Percentiles rank a stretch among this genome's conserved stretches.
These are phyloP conservation scores for Opisthocomus hoazin DNA, from an alignment of 2,113 vertebrate genomes.

Conservation along the genomic window DNA sequence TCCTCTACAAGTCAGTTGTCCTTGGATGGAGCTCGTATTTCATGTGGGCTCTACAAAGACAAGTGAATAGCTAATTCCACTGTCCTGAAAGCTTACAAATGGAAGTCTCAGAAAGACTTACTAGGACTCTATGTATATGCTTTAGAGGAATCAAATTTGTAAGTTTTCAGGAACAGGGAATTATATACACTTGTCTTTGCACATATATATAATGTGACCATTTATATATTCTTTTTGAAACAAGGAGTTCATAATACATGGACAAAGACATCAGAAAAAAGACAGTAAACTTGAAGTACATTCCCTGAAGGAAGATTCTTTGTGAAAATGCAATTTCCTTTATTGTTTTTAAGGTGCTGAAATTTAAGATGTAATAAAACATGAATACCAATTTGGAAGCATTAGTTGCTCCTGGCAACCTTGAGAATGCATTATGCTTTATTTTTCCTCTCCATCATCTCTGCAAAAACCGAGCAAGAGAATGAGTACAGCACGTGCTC, in stretches of 20 bases:
- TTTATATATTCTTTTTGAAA: not conserved
- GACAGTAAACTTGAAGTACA: constrained; percentile 23
- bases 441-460: constrained; percentile 42
- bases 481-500: not conserved
- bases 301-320: constrained; percentile 54
- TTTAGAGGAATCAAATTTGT: not conserved
- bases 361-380: constrained; percentile 67
- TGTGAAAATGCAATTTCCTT: constrained; percentile 66
- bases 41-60: not conserved
- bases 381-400: constrained; percentile 63
- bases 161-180: not conserved
- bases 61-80: not conserved
- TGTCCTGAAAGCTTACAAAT: not conserved
- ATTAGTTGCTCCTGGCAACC: constrained; percentile 61
- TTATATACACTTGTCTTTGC: not conserved
- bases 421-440: constrained; percentile 60
- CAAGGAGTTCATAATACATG: not conserved
- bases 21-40: not conserved
- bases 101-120: not conserved
- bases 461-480: constrained; percentile 4
- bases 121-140: not conserved
- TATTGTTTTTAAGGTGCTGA: constrained; percentile 68
- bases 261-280: constrained; percentile 31
- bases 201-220: not conserved
- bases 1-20: not conserved